Conservation (phyloP, 1,140 invertebrate genomes). For the Diabrotica undecimpunctata region DNA sequence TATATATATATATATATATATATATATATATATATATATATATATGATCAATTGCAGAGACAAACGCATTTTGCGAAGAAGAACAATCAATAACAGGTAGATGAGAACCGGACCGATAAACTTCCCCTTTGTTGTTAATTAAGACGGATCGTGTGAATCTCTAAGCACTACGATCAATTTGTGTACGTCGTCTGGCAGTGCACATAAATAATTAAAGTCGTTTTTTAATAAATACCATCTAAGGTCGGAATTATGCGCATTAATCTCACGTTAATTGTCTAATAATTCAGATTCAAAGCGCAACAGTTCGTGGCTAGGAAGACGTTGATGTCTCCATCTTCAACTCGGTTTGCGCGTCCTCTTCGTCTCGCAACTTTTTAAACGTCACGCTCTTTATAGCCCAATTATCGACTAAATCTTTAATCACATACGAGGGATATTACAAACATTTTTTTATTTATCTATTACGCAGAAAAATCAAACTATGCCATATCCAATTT, state of each 20-base stretch:
- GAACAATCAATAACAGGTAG: too few species aligned
- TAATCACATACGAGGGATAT: background rate
- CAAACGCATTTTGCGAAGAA: too few species aligned
- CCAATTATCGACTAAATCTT: conserved; percentile 25
- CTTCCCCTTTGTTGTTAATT: too few species aligned
- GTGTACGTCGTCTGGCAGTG: too few species aligned
- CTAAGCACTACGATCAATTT: too few species aligned
- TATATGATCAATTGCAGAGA: too few species aligned
- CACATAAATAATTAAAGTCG: conserved; percentile 26
- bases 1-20: too few species aligned
- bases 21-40: too few species aligned
- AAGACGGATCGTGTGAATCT: too few species aligned
- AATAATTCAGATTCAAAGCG: conserved; percentile 35
- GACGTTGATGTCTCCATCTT: conserved; percentile 38
- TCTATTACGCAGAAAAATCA: background rate
- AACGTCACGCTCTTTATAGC: conserved; percentile 19
- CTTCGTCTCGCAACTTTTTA: conserved; percentile 20
- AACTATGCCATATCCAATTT: too few species aligned
- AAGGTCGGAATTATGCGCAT: conserved; percentile 36
- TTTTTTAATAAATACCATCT: conserved; percentile 33
- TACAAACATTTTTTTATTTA: conserved; percentile 5
- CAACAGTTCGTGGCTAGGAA: conserved; percentile 30
- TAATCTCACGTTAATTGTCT: conserved; percentile 37
- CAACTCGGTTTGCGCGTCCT: too few species aligned
- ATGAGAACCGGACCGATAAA: too few species aligned